These are phyloP conservation scores for Donacobius atricapilla DNA, from an alignment of 2,113 vertebrate genomes.

Conservation along the genomic window DNA sequence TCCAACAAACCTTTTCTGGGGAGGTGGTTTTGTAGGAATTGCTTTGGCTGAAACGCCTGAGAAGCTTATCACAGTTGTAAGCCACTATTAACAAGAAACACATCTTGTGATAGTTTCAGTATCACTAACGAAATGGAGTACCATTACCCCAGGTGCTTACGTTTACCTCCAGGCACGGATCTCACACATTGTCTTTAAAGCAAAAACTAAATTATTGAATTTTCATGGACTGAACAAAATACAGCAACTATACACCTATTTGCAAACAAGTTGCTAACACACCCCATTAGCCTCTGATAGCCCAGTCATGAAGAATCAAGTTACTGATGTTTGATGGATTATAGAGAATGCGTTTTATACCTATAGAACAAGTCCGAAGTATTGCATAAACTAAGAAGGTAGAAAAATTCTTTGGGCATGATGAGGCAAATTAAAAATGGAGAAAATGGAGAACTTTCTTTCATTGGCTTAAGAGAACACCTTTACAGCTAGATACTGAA, in stretches of 20 bases:
- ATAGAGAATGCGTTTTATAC: not conserved
- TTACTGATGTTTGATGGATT: not conserved
- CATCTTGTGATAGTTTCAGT: not conserved
- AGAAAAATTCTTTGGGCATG: not conserved
- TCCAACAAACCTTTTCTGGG: not conserved
- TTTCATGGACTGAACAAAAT: not conserved
- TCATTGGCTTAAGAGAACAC: not conserved
- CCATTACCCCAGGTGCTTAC: not conserved
- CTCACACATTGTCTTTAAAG: not conserved
- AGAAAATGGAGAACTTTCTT: not conserved
- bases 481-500: not conserved
- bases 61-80: conserved; percentile 18
- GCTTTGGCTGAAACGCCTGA: conserved; percentile 14
- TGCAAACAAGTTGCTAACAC: not conserved
- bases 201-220: not conserved
- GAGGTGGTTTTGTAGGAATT: not conserved
- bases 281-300: not conserved
- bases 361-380: not conserved
- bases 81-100: not conserved
- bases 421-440: not conserved
- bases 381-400: not conserved
- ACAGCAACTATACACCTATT: not conserved
- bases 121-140: not conserved
- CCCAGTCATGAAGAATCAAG: not conserved
- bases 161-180: not conserved